phyloP scores from a whole-genome alignment of 1,140 invertebrate species.

The Melipona quadrifasciata region DNA sequence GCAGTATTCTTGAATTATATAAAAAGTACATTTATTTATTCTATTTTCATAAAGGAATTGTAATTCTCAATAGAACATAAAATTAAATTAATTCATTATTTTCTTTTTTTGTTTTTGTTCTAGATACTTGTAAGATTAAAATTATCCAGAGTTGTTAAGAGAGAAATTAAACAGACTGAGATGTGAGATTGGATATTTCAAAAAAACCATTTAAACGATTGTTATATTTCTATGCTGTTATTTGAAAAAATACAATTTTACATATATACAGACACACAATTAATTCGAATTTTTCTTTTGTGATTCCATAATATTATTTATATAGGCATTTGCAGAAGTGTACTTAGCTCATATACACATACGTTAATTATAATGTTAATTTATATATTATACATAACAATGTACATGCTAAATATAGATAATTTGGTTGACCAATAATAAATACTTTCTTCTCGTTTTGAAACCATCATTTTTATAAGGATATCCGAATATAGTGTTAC shows the following conservation, averaged over 20 bases:
- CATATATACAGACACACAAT: constrained; percentile 52
- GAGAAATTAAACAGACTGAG: not conserved
- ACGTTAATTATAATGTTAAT: constrained; percentile 9
- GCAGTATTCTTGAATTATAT: not conserved
- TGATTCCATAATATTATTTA: not conserved
- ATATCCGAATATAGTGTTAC: not conserved
- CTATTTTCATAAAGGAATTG: not conserved
- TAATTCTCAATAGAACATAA: not conserved
- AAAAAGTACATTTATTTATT: not conserved
- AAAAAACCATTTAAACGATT: constrained; percentile 35
- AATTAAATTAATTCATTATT: not conserved
- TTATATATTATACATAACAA: constrained; percentile 29
- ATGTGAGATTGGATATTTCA: too few species aligned
- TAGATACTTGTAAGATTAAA: not conserved
- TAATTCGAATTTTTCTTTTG: constrained; percentile 11
- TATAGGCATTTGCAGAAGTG: constrained; percentile 38
- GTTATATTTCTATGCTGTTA: constrained; percentile 43
- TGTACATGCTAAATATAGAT: constrained; percentile 33
- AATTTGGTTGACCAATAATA: constrained; percentile 30
- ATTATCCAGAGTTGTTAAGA: not conserved
- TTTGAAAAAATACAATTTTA: constrained; percentile 64
- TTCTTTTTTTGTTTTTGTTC: not conserved
- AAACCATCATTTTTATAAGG: not conserved
- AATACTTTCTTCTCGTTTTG: constrained; percentile 45
- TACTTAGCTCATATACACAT: constrained; percentile 19